Conservation (phyloP, 30 jellyfish, hydroid and myxozoan species). For the Cassiopea andromeda region DNA sequence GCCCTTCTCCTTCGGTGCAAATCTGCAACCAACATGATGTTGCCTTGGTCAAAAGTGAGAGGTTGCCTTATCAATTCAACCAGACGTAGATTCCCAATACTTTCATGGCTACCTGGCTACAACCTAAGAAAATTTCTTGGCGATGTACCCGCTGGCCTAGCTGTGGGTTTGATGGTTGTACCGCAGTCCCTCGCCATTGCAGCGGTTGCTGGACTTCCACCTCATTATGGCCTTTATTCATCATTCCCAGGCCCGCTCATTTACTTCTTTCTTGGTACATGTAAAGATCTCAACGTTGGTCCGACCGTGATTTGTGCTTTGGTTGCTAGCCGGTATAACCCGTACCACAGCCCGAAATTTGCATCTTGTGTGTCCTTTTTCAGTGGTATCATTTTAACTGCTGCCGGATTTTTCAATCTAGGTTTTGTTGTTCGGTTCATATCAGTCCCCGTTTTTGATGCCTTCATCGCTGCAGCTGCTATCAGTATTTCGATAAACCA, state of each 20-base stretch:
- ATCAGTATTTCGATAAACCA: slow-evolving; percentile 59
- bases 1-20: background rate
- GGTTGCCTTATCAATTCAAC: background rate
- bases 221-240: slow-evolving; percentile 84
- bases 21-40: background rate
- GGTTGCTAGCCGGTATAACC: slow-evolving; percentile 61
- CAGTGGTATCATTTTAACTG: slow-evolving; percentile 60
- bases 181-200: slow-evolving; percentile 89
- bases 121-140: slow-evolving; percentile 61
- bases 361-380: slow-evolving; percentile 78
- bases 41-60: background rate
- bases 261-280: slow-evolving; percentile 82
- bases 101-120: slow-evolving; percentile 65
- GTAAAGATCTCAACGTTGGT: slow-evolving; percentile 82
- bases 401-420: slow-evolving; percentile 61
- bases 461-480: slow-evolving; percentile 85
- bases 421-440: slow-evolving; percentile 79
- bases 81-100: slow-evolving; percentile 50
- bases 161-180: slow-evolving; percentile 79
- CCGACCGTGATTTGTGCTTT: slow-evolving; percentile 79
- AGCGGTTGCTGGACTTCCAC: slow-evolving; percentile 86
- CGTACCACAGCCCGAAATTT: slow-evolving; percentile 12
- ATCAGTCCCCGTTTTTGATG: slow-evolving; percentile 83
- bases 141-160: slow-evolving; percentile 82
- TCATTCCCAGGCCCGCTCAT: slow-evolving; percentile 80